phyloP scores from a whole-genome alignment of 2,113 vertebrate genomes.

The Sander vitreus region DNA sequence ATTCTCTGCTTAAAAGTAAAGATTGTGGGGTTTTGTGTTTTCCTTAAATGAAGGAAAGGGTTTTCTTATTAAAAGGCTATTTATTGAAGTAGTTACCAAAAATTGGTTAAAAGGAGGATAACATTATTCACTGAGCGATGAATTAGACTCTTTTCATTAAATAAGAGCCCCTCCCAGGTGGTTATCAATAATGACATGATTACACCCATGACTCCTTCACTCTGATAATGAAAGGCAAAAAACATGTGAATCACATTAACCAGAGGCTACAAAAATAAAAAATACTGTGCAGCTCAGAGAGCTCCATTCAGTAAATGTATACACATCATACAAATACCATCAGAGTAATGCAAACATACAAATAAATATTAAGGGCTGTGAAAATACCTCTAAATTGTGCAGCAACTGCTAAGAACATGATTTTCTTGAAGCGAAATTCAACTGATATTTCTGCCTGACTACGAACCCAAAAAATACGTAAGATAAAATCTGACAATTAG shows the following conservation, averaged over 20 bases:
- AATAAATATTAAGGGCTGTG: not conserved
- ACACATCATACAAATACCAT: not conserved
- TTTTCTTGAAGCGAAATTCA: not conserved
- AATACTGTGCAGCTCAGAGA: not conserved
- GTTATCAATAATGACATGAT: conserved; percentile 36
- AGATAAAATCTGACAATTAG: not conserved
- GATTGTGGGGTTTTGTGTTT: not conserved
- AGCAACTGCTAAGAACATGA: not conserved
- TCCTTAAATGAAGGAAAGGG: not conserved
- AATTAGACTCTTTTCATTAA: conserved; percentile 41
- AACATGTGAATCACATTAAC: conserved; percentile 31
- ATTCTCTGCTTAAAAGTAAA: not conserved
- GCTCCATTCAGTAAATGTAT: conserved; percentile 4
- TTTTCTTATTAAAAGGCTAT: conserved; percentile 27
- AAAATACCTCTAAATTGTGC: not conserved
- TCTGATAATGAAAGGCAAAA: conserved; percentile 25
- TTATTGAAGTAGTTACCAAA: not conserved
- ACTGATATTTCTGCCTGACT: not conserved
- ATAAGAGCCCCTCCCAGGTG: conserved; percentile 24
- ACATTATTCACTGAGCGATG: conserved; percentile 22
- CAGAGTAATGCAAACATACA: not conserved
- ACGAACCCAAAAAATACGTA: not conserved
- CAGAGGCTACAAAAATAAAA: conserved; percentile 13
- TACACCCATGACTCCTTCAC: conserved; percentile 31
- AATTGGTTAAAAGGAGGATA: not conserved